Conservation (phyloP, 2,797 vertebrate species). For the Poliocrania exsul region DNA sequence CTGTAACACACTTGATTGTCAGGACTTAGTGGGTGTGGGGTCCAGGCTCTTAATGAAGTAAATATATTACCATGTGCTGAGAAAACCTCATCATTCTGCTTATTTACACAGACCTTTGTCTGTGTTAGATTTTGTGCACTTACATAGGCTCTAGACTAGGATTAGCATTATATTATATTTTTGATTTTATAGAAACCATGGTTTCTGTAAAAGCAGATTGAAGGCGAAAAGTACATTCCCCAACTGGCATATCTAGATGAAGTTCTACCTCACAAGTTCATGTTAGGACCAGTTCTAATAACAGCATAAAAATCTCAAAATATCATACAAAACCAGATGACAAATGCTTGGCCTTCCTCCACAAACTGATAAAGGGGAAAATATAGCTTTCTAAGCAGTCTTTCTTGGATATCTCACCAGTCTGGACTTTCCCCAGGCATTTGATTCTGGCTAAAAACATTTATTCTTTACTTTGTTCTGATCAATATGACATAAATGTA, state of each 20-base stretch:
- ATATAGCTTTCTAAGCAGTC: neutral
- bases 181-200: neutral
- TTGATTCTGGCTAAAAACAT: neutral
- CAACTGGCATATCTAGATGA: neutral
- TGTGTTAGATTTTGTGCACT: neutral
- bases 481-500: neutral
- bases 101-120: neutral
- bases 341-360: neutral
- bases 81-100: neutral
- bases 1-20: neutral
- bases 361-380: neutral
- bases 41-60: neutral
- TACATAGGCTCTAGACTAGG: neutral
- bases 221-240: neutral
- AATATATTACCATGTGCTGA: neutral
- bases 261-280: neutral
- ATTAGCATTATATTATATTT: neutral
- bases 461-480: conserved; percentile 22
- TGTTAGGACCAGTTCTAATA: neutral
- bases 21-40: neutral
- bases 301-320: neutral
- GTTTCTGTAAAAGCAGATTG: neutral
- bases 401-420: neutral
- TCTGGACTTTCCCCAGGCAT: neutral
- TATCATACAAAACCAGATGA: neutral